These are phyloP conservation scores for Perizoma affinitatum DNA, from an alignment of 2,888 invertebrate genomes.

Conservation along the genomic window DNA sequence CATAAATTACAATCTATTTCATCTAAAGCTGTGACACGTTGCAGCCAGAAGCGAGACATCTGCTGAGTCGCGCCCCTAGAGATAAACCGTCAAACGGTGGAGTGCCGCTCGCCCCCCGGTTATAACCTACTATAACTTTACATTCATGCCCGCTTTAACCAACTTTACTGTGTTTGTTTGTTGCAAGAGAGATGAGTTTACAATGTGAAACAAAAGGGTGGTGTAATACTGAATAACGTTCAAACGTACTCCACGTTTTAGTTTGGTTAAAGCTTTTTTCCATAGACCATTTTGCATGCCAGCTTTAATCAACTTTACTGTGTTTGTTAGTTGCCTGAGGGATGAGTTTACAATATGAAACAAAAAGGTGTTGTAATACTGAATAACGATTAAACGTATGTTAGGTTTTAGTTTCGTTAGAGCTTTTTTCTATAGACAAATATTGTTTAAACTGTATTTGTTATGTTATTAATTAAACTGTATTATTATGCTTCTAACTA, in stretches of 20 bases:
- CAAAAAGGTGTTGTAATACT: conserved; percentile 4
- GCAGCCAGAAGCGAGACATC: conserved; percentile 23
- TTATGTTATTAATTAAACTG: no score
- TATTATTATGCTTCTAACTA: no score
- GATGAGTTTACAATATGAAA: conserved; percentile 7
- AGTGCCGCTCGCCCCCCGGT: conserved; percentile 12
- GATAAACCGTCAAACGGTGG: conserved; percentile 27
- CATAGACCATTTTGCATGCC: background rate
- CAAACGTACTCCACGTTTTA: conserved; percentile 1
- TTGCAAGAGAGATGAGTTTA: conserved; percentile 14
- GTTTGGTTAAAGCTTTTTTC: background rate
- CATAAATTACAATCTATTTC: background rate
- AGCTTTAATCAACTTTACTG: conserved; percentile 14
- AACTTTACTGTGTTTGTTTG: conserved; percentile 19
- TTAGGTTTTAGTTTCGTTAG: no score
- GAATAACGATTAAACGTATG: background rate
- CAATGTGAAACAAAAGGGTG: conserved; percentile 1
- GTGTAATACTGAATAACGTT: background rate
- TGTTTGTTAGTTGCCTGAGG: conserved; percentile 19
- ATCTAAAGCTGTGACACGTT: conserved; percentile 2
- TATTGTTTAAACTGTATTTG: no score
- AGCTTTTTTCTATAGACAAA: no score
- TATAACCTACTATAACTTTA: conserved; percentile 25
- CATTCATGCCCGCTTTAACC: conserved; percentile 14
- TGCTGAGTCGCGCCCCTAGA: conserved; percentile 17